These are phyloP conservation scores for Sylvia atricapilla DNA, from an alignment of 2,113 vertebrate genomes.

Conservation along the genomic window DNA sequence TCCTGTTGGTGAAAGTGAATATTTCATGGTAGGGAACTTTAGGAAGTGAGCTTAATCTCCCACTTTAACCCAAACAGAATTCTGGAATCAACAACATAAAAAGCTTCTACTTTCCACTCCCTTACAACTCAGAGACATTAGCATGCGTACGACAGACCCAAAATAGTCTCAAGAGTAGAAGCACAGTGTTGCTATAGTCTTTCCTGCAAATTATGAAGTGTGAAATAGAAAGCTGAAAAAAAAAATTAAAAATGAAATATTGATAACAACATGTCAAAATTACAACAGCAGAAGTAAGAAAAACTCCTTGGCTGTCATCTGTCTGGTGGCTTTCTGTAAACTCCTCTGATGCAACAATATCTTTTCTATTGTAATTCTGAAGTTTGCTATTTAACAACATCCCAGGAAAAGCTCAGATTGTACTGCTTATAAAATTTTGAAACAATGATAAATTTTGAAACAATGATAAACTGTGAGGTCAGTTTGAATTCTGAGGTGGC, in stretches of 20 bases:
- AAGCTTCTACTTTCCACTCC: neutral
- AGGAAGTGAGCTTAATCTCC: neutral
- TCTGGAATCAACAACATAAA: neutral
- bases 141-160: neutral
- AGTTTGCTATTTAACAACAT: neutral
- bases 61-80: neutral
- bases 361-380: neutral
- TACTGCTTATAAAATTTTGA: neutral
- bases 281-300: slow-evolving; percentile 6
- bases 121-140: neutral
- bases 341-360: neutral
- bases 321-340: neutral
- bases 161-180: neutral
- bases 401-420: neutral
- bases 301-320: neutral
- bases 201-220: slow-evolving; percentile 24
- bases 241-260: neutral
- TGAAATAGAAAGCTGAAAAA: slow-evolving; percentile 31
- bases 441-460: neutral
- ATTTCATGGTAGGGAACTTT: neutral
- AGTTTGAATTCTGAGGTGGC: neutral
- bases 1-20: neutral
- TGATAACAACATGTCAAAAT: slow-evolving; percentile 23
- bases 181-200: neutral
- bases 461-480: neutral